Base-by-base conservation (phyloP, 2,113 vertebrate species). In the Neogobius melanostomus region DNA sequence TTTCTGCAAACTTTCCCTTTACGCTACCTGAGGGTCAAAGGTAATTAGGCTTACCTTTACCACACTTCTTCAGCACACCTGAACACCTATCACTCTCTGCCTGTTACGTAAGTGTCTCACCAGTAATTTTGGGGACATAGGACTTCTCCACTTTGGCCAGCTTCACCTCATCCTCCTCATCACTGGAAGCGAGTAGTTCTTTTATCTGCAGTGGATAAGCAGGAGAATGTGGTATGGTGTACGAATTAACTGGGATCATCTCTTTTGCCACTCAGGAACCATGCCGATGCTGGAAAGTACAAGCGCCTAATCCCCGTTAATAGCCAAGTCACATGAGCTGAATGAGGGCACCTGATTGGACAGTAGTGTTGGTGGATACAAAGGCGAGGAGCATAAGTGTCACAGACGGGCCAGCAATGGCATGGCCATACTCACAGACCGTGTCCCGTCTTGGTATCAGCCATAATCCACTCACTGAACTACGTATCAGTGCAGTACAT, bases 81-180 rank as follows among this genome's bases (percentile, higher is more conserved):
- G 21, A 43, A 46, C 46, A 53, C 59, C 14, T 0, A 7, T 14
- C 0, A 2, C 6, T 64, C 42, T 45, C 12, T 3, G 6, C 2
- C 44, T 45, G 28, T 6, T 5, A 7, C 63, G 42, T 43, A 16
- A 45, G 12, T 46, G 50, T 74, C 93, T 94, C 92, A 99, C 98
- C 98, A 93, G 94, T 97, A 44, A 99, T 94, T 90, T 98, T 99
- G 82, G 98, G 98, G 66, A 99, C 98, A 17, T 95, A 99, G 21
- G 96, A 95, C 87, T 98, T 99, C 74, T 98, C 96, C 60, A 83
- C 77, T 91, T 96, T 96, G 71, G 90, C 86, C 4, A 92, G 87
- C 79, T 94, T 95, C 54, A 88, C 73, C 4, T 97, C 97, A 14
- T 93, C 92, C 66, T 98, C 96, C 0, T 98, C 98, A 84, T 98